phyloP scores from a whole-genome alignment of 2,888 invertebrate species.

The Abrostola triplasia region DNA sequence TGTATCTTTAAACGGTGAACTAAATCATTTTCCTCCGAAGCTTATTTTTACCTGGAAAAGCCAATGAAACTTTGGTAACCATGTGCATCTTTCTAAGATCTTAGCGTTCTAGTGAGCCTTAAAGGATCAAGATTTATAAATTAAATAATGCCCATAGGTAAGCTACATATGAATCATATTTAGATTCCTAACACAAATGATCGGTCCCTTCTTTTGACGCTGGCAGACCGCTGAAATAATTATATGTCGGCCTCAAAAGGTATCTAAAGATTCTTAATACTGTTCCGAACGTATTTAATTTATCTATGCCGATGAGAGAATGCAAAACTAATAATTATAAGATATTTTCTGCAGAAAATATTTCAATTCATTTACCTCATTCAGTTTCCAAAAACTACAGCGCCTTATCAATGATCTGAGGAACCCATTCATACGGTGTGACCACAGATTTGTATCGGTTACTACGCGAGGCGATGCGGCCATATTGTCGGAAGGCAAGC shows the following conservation, averaged over 20 bases:
- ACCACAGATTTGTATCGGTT: conserved; percentile 55
- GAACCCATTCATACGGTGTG: conserved; percentile 55
- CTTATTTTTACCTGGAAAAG: no score
- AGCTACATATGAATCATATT: background rate
- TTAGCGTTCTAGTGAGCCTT: no score
- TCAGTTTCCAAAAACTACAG: conserved; percentile 32
- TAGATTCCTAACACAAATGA: background rate
- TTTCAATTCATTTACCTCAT: conserved; percentile 34
- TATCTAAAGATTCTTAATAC: background rate
- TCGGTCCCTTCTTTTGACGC: no score
- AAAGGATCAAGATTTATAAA: no score
- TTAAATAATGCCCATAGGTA: no score
- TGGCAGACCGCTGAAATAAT: background rate
- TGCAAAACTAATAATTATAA: background rate
- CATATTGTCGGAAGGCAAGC: conserved; percentile 41
- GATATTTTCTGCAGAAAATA: conserved; percentile 4
- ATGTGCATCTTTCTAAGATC: no score
- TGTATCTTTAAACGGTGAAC: no score
- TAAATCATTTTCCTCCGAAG: no score
- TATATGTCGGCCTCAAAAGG: background rate
- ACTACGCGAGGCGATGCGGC: conserved; percentile 36
- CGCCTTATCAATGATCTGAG: conserved; percentile 46
- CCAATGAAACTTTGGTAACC: no score
- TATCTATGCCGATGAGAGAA: background rate
- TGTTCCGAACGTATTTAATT: background rate